These are phyloP conservation scores for Meliscaeva auricollis DNA, from an alignment of 2,888 invertebrate species.

Conservation along the genomic window DNA sequence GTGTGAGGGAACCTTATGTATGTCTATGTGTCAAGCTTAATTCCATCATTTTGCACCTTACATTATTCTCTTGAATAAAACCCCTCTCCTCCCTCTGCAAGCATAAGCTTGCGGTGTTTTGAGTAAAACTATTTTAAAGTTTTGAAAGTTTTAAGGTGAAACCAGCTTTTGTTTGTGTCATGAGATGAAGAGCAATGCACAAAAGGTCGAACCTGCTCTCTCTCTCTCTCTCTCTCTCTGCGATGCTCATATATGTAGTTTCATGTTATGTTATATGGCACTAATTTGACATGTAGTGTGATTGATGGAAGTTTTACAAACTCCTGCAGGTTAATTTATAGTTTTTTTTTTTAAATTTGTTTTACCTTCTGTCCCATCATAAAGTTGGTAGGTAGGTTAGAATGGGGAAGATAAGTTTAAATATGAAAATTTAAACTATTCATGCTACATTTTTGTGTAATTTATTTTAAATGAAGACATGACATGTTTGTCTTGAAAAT, in stretches of 20 bases:
- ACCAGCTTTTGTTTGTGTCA: background rate
- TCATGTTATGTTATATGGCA: slow-evolving; percentile 32
- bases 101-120: background rate
- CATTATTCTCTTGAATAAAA: background rate
- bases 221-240: background rate
- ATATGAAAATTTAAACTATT: too few species aligned
- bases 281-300: slow-evolving; percentile 66
- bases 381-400: too few species aligned
- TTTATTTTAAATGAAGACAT: too few species aligned
- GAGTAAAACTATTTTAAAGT: slow-evolving; percentile 14
- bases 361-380: background rate
- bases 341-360: background rate
- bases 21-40: slow-evolving; percentile 28
- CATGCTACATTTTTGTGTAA: too few species aligned
- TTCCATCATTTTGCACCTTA: background rate
- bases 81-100: background rate
- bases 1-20: background rate
- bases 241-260: background rate
- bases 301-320: slow-evolving; percentile 61
- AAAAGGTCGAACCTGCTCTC: slow-evolving; percentile 1
- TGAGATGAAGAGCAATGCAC: background rate
- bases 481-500: too few species aligned
- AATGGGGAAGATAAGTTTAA: too few species aligned
- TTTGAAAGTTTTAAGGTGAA: slow-evolving; percentile 15
- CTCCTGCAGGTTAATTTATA: slow-evolving; percentile 42